phyloP scores from a whole-genome alignment of 2,113 vertebrate species.

The Myanophis thanlyinensis region DNA sequence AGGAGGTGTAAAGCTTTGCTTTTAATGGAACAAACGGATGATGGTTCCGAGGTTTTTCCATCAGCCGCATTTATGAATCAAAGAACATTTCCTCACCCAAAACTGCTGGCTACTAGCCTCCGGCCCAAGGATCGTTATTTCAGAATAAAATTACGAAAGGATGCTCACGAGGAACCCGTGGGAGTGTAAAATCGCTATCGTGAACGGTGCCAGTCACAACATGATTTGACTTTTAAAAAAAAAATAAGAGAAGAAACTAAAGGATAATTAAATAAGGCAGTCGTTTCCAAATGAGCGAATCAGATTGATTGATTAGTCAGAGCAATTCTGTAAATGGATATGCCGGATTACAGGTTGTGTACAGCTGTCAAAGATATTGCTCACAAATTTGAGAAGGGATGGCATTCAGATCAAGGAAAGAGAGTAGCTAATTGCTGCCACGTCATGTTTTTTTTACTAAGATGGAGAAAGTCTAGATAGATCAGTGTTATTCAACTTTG shows the following conservation, averaged over 20 bases:
- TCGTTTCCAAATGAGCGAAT: not conserved
- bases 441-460: not conserved
- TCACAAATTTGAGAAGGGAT: not conserved
- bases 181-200: too few species aligned
- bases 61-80: not conserved
- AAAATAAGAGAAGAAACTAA: not conserved
- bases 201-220: not conserved
- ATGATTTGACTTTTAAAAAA: not conserved
- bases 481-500: too few species aligned
- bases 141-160: not conserved
- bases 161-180: not conserved
- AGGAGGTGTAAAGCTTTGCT: conserved; percentile 37
- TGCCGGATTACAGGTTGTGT: not conserved
- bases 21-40: conserved; percentile 7
- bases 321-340: not conserved
- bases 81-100: not conserved
- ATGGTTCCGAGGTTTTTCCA: conserved; percentile 10
- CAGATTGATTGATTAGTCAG: not conserved
- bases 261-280: not conserved
- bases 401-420: not conserved
- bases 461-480: not conserved
- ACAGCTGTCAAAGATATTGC: not conserved
- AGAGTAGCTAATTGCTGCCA: not conserved
- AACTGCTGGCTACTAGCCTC: too few species aligned
- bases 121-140: not conserved